Evolutionary conservation across 2,888 invertebrate genomes (phyloP).

Genomic region (Epistrophella euchroma): DNA sequence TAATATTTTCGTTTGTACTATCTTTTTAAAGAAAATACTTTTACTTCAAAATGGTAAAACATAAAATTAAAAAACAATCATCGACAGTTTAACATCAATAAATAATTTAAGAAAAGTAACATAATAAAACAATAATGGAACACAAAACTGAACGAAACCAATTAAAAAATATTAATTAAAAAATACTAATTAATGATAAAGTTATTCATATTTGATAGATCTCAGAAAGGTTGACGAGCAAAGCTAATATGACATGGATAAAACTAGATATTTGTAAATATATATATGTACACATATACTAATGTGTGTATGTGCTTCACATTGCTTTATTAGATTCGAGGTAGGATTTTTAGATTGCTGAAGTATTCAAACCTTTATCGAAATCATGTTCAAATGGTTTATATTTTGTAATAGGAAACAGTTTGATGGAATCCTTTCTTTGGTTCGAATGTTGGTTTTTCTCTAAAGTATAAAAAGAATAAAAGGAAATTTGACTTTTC

Average conservation of each 20-base stretch:
- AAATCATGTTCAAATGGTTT: neutral
- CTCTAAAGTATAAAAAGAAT: slow-evolving; percentile 22
- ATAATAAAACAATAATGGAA: too few species aligned
- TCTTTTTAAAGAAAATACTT: too few species aligned
- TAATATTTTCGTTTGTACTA: too few species aligned
- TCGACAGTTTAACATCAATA: too few species aligned
- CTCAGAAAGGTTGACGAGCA: neutral
- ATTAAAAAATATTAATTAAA: too few species aligned
- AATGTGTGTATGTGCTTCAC: neutral
- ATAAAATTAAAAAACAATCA: too few species aligned
- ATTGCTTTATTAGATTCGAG: neutral
- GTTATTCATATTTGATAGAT: too few species aligned
- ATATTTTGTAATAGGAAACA: slow-evolving; percentile 31
- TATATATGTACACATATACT: neutral
- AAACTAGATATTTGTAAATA: neutral
- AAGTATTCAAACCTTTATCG: neutral
- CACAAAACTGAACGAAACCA: too few species aligned
- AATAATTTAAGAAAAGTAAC: too few species aligned
- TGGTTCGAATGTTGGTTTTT: slow-evolving; percentile 28
- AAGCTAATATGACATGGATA: neutral
- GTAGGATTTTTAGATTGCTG: neutral
- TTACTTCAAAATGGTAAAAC: too few species aligned
- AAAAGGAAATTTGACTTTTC: too few species aligned
- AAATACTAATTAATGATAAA: too few species aligned
- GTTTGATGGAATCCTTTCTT: slow-evolving; percentile 38